These are phyloP conservation scores for Alligator mississippiensis DNA, from an alignment of 2,113 vertebrate species.

Conservation along the genomic window DNA sequence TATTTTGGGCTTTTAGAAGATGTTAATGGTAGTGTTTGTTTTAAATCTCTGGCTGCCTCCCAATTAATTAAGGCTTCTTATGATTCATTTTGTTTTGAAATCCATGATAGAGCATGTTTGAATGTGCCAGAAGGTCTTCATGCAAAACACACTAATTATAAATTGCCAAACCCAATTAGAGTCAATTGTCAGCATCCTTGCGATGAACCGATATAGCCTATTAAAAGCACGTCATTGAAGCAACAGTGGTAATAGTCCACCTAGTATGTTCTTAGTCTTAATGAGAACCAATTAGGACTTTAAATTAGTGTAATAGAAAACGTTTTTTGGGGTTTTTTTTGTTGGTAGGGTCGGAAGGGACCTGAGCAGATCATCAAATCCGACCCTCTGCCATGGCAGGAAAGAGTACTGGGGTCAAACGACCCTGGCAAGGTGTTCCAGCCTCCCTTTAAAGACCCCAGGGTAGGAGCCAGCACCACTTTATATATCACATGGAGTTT, in stretches of 20 bases:
- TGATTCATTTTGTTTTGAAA: constrained; percentile 68
- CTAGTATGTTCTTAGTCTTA: neutral
- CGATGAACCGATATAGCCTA: neutral
- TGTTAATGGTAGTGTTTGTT: constrained; percentile 34
- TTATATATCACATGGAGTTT: neutral
- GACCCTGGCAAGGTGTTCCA: too few relatives aligned
- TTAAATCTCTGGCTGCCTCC: constrained; percentile 57
- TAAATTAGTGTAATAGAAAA: neutral
- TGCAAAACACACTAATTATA: constrained; percentile 60
- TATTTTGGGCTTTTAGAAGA: constrained; percentile 35
- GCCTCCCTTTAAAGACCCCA: too few relatives aligned
- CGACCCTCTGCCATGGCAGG: too few relatives aligned
- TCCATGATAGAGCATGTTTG: constrained; percentile 29
- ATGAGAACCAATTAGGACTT: constrained; percentile 5
- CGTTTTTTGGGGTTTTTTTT: neutral
- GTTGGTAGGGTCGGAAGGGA: too few relatives aligned
- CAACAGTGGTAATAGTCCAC: neutral
- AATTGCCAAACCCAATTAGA: constrained; percentile 45
- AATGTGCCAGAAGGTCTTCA: constrained; percentile 56
- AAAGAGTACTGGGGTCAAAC: too few relatives aligned
- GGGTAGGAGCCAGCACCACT: neutral
- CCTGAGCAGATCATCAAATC: too few relatives aligned
- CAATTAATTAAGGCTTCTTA: constrained; percentile 65
- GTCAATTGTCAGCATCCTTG: constrained; percentile 21
- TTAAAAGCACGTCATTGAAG: constrained; percentile 17